Conservation (phyloP, 2,797 vertebrate species). For the Harpagifer antarcticus region DNA sequence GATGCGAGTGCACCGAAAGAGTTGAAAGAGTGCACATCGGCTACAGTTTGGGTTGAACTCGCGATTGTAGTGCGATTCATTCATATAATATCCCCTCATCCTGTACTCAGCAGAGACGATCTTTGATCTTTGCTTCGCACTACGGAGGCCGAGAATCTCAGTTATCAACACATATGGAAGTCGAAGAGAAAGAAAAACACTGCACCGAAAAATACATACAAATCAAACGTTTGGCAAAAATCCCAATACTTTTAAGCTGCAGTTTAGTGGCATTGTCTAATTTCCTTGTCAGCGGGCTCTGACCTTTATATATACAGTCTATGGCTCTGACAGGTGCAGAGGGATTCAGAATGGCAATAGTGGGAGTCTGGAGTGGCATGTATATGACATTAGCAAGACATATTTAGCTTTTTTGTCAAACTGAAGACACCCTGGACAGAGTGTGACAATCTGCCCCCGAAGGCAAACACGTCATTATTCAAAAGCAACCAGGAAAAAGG, state of each 20-base stretch:
- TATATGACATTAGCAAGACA: slow-evolving; percentile 69
- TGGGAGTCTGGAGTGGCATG: slow-evolving; percentile 65
- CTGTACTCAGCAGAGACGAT: too few species aligned
- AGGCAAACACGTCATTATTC: slow-evolving; percentile 56
- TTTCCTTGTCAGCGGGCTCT: slow-evolving; percentile 64
- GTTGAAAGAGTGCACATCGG: too few species aligned
- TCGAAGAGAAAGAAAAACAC: too few species aligned
- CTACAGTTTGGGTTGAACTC: too few species aligned
- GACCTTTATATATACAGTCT: slow-evolving; percentile 8
- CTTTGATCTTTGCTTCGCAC: too few species aligned
- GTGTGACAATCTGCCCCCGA: slow-evolving; percentile 24
- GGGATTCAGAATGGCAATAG: slow-evolving; percentile 61
- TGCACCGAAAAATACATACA: too few species aligned
- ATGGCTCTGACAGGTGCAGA: slow-evolving; percentile 46
- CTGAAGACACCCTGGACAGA: slow-evolving; percentile 52
- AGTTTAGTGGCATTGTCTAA: slow-evolving; percentile 53
- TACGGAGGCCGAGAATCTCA: too few species aligned
- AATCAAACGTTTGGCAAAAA: too few species aligned
- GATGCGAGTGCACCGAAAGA: too few species aligned
- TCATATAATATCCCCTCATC: too few species aligned
- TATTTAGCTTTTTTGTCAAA: slow-evolving; percentile 70
- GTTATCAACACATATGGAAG: too few species aligned
- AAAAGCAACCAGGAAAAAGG: slow-evolving; percentile 43
- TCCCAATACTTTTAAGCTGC: slow-evolving; percentile 36
- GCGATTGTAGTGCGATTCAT: too few species aligned